These are phyloP conservation scores for Palythoa grandis DNA, from an alignment of 92 coral and sea anemone species.

Conservation along the genomic window DNA sequence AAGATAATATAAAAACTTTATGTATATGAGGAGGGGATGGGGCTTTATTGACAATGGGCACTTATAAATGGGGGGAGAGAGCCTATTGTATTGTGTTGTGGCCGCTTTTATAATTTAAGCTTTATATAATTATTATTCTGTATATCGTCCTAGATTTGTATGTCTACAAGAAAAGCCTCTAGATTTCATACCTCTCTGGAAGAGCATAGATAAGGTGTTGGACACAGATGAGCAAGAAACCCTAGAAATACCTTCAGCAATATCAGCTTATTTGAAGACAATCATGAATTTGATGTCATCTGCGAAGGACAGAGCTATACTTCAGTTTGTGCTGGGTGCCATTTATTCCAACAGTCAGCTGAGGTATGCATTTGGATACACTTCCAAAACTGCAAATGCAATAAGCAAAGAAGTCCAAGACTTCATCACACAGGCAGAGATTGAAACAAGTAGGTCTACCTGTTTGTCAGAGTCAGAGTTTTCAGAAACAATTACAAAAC, in stretches of 20 bases:
- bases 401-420: slow-evolving; percentile 18
- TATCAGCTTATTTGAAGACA: slow-evolving; percentile 27
- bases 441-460: background rate
- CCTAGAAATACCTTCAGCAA: slow-evolving; percentile 19
- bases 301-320: slow-evolving; percentile 51
- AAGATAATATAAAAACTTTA: slow-evolving; percentile 9
- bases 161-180: slow-evolving; percentile 49
- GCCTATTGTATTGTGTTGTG: background rate
- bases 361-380: slow-evolving; percentile 44
- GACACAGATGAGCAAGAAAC: slow-evolving; percentile 28
- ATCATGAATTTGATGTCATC: slow-evolving; percentile 49
- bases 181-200: slow-evolving; percentile 40
- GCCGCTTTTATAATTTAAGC: slow-evolving; percentile 3
- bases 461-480: slow-evolving; percentile 40
- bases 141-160: slow-evolving; percentile 37
- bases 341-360: slow-evolving; percentile 42
- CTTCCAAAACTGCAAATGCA: slow-evolving; percentile 25
- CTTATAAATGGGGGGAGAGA: slow-evolving; percentile 8
- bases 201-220: slow-evolving; percentile 39
- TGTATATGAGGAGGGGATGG: slow-evolving; percentile 14
- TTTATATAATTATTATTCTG: slow-evolving; percentile 16
- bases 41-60: slow-evolving; percentile 11
- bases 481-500: slow-evolving; percentile 32
- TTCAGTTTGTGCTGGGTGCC: slow-evolving; percentile 44
- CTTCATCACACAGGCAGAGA: slow-evolving; percentile 29